Evolutionary conservation across 2,113 vertebrate species (phyloP).

Genomic region (Aix galericulata): DNA sequence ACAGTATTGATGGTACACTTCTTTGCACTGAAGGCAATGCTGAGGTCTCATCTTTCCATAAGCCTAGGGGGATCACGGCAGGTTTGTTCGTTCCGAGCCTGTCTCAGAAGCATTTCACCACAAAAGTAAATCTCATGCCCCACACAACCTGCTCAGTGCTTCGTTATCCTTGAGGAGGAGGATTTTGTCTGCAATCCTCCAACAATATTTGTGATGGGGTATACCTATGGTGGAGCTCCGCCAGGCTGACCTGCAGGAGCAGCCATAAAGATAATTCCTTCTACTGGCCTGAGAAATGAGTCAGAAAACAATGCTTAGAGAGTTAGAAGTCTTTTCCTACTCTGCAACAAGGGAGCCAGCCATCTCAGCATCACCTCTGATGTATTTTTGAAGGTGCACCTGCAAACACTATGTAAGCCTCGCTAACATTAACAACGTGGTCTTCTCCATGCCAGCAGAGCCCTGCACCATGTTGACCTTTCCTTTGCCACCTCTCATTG

Average conservation of each 20-base stretch:
- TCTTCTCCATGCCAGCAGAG: not conserved
- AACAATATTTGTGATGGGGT: not conserved
- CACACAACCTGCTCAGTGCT: not conserved
- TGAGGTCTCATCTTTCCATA: not conserved
- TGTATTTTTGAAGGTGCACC: not conserved
- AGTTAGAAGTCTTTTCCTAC: not conserved
- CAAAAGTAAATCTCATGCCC: not conserved
- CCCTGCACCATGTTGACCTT: not conserved
- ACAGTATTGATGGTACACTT: not conserved
- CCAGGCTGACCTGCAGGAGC: not conserved
- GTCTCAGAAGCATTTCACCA: not conserved
- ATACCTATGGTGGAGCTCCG: not conserved
- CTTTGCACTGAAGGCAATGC: not conserved
- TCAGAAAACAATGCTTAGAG: not conserved
- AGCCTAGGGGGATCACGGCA: not conserved
- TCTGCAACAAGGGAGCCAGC: not conserved
- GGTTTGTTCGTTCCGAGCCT: not conserved
- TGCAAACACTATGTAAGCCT: not conserved
- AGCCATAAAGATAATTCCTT: not conserved
- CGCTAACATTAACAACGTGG: rapidly evolving
- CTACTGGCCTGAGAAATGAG: not conserved
- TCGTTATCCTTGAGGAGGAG: not conserved
- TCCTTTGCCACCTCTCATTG: not conserved
- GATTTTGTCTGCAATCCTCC: not conserved
- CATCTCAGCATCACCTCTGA: not conserved